A percentile compares a stretch with the other conserved stretches of the same genome.
Evolutionary conservation across 2,113 vertebrate genomes (phyloP).

Genomic region (Hippocampus barbouri): DNA sequence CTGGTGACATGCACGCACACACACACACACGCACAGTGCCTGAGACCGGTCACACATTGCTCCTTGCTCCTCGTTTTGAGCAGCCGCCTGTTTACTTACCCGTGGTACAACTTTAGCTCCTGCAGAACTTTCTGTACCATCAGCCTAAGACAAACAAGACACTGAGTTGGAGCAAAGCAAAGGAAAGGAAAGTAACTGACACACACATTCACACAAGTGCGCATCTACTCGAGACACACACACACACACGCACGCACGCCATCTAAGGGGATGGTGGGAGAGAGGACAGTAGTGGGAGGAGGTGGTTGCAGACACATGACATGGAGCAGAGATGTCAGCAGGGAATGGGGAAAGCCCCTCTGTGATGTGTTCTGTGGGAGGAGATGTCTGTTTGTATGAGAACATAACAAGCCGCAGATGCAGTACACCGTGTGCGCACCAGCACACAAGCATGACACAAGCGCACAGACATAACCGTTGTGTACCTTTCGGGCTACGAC

Average conservation of each 20-base stretch:
- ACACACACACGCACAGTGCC: not conserved
- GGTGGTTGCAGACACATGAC: conserved; percentile 55
- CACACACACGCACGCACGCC: conserved; percentile 42
- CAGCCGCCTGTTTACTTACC: conserved; percentile 74
- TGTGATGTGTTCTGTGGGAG: conserved; percentile 40
- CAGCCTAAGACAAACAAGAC: conserved; percentile 82
- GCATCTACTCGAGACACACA: conserved; percentile 7
- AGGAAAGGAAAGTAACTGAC: conserved; percentile 12
- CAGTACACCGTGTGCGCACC: conserved; percentile 34
- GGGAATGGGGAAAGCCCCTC: conserved; percentile 50
- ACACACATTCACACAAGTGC: conserved; percentile 1
- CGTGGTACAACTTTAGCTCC: conserved; percentile 89
- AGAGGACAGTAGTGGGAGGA: conserved; percentile 53
- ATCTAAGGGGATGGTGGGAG: conserved; percentile 57
- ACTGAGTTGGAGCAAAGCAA: conserved; percentile 48
- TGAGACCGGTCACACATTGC: conserved; percentile 14
- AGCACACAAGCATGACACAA: conserved; percentile 2
- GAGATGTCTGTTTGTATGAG: conserved; percentile 25
- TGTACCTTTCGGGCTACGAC: not conserved
- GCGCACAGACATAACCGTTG: not conserved
- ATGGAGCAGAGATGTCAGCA: conserved; percentile 62
- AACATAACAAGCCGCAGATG: conserved; percentile 24
- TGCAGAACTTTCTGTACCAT: conserved; percentile 93
- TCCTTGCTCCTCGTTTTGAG: conserved; percentile 16
- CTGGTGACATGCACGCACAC: conserved; percentile 9